phyloP scores from a whole-genome alignment of 2,113 vertebrate species.

The Odocoileus hemionus region DNA sequence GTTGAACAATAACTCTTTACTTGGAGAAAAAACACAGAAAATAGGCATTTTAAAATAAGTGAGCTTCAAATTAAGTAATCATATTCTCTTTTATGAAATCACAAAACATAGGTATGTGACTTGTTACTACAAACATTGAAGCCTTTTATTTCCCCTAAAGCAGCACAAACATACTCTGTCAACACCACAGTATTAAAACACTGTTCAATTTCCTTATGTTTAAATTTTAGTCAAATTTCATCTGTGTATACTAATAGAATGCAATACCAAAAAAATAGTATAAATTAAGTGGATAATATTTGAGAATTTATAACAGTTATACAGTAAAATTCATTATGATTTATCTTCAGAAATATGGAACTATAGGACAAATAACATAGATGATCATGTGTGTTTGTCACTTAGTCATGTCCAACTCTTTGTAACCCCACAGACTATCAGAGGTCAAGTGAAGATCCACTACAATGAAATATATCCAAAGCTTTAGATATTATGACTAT shows the following conservation, averaged over 20 bases:
- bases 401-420: neutral
- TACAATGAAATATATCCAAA: neutral
- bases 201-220: neutral
- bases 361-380: neutral
- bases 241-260: neutral
- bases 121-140: neutral
- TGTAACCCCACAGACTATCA: neutral
- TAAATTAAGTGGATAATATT: neutral
- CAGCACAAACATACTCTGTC: neutral
- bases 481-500: neutral
- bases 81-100: neutral
- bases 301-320: neutral
- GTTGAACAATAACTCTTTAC: neutral
- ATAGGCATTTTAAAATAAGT: neutral
- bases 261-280: neutral
- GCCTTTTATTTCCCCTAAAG: neutral
- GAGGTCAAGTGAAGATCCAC: neutral
- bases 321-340: neutral
- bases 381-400: neutral
- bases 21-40: neutral
- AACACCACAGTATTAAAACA: neutral
- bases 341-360: neutral
- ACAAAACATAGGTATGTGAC: neutral
- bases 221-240: neutral
- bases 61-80: neutral